Evolutionary conservation across 2,797 vertebrate species (phyloP), one percentile per base, ranked within the genome.

Genomic region (Menidia menidia): DNA sequence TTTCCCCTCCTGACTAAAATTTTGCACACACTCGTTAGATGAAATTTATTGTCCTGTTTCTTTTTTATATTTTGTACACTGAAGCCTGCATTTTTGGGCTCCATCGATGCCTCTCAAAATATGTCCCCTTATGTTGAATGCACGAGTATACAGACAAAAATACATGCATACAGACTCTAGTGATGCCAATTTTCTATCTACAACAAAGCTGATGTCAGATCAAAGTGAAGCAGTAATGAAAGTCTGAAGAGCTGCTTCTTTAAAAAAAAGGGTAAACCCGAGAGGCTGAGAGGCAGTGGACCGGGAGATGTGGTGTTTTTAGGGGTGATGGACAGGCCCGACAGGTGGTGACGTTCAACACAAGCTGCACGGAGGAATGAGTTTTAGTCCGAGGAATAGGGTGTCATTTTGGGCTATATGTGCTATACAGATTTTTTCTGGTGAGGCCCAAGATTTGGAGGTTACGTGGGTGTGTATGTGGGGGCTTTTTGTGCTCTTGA

Each of bases 401-500:
- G 77, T 82, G 78, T 82, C 80, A 80, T 56, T 61, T 64, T 73
- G 59, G 76, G 64, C 73, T 75, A 50, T 55, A 48, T 58, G 16
- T 25, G 73, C 68, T 35, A 9, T 55, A 54, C 81, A 79, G 25
- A 64, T 77, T 69, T 68, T 63, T 62, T 73, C 61, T 51, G 56
- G 71, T 76, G 71, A 42, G 50, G 56, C 60, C 72, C 59, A 77
- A 84, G 80, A 83, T 72, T 70, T 81, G 3, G 13, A 68, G 69
- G 50, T 74, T 80, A 64, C 25, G 25, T 64, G 42, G 64, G 75
- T 11, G 35, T 73, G 68, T 71, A 7, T 67, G 58, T 56, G 63
- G 15, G 61, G 64, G 62, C 64, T 60, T 74, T 78, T 78, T 84
- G 83, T 60, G 73, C 55, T 77, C 67, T 85, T 87, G 74, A 87